These are phyloP conservation scores for Malacosoma neustria DNA, from an alignment of 2,888 invertebrate genomes.

Conservation along the genomic window DNA sequence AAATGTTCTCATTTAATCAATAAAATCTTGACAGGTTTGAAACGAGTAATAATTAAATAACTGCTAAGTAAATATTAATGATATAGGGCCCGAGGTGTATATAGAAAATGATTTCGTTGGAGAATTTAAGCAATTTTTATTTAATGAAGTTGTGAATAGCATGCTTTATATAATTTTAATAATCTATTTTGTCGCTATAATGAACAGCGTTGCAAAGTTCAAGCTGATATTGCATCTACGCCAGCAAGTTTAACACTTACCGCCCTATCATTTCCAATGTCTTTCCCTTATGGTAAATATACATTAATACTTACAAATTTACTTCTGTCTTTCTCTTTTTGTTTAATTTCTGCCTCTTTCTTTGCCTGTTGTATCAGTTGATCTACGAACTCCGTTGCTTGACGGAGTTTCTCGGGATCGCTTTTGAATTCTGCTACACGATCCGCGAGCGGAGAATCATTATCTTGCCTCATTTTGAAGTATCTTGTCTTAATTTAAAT, in stretches of 20 bases:
- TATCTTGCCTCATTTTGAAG: constrained; percentile 55
- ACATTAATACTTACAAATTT: constrained; percentile 73
- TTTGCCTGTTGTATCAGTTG: constrained; percentile 76
- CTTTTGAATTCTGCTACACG: constrained; percentile 74
- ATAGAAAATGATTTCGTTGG: too few relatives aligned
- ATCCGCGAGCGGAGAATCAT: constrained; percentile 52
- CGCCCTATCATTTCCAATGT: constrained; percentile 64
- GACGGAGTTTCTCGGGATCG: constrained; percentile 75
- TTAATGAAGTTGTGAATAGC: too few relatives aligned
- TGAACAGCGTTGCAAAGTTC: constrained; percentile 38
- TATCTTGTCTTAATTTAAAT: constrained; percentile 2
- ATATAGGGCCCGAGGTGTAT: too few relatives aligned
- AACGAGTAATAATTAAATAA: too few relatives aligned
- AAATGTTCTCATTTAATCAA: too few relatives aligned
- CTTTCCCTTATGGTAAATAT: constrained; percentile 62
- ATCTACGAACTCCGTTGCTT: constrained; percentile 75
- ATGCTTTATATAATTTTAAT: constrained; percentile 30
- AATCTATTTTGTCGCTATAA: constrained; percentile 19
- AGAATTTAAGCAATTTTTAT: too few relatives aligned
- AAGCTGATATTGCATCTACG: constrained; percentile 56
- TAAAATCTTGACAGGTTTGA: too few relatives aligned
- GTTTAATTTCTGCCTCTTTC: constrained; percentile 73
- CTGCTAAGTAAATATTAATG: too few relatives aligned
- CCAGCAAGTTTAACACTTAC: constrained; percentile 61
- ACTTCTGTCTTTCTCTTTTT: constrained; percentile 74